Conservation (phyloP, 2,113 vertebrate species). For the Tyrannus savana region DNA sequence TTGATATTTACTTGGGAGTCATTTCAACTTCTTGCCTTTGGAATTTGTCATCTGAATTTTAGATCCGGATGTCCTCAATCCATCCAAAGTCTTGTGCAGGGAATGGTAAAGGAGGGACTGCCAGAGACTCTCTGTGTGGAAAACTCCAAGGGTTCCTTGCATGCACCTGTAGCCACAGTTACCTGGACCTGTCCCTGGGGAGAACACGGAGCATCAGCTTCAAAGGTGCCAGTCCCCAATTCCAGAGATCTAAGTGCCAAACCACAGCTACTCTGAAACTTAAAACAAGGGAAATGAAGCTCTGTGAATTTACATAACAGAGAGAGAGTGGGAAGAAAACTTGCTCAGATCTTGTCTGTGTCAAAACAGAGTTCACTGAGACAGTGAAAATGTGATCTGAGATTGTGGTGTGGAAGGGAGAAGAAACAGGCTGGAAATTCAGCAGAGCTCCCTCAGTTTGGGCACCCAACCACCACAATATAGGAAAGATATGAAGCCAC, state of each 20-base stretch:
- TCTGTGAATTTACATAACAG: not conserved
- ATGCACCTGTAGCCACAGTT: fast-evolving
- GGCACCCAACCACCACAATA: not conserved
- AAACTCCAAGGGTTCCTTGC: fast-evolving
- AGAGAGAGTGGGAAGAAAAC: not conserved
- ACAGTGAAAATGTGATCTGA: fast-evolving
- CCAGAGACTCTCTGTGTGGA: fast-evolving
- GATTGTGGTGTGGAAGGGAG: fast-evolving
- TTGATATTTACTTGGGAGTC: not conserved
- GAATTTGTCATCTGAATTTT: not conserved
- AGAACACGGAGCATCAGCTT: not conserved
- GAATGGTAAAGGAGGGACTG: fast-evolving
- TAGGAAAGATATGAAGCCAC: not conserved
- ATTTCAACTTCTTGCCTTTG: not conserved
- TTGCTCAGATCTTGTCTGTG: fast-evolving
- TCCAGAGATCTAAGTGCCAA: not conserved
- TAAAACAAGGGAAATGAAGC: fast-evolving
- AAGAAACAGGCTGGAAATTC: not conserved
- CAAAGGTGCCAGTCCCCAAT: fast-evolving
- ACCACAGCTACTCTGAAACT: not conserved
- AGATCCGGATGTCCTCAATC: fast-evolving
- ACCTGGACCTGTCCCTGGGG: fast-evolving
- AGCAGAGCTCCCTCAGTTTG: not conserved
- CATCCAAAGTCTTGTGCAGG: fast-evolving
- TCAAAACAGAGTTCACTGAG: fast-evolving